phyloP scores from a whole-genome alignment of 2,797 vertebrate genomes.

The Hydrocynus forskahlii region DNA sequence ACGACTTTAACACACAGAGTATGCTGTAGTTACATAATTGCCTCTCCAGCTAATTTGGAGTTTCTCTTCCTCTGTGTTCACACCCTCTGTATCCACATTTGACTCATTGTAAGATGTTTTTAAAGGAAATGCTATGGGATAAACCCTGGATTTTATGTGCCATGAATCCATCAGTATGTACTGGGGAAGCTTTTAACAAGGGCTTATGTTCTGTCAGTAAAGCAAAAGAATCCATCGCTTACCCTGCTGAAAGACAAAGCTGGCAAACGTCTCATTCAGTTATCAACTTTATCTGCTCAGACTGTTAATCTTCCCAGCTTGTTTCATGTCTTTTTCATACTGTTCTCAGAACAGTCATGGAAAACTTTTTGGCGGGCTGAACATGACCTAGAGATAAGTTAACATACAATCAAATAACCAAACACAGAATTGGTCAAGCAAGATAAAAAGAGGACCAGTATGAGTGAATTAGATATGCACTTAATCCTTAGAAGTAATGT shows the following conservation, averaged over 20 bases:
- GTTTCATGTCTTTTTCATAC: constrained; percentile 27
- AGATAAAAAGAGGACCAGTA: not conserved
- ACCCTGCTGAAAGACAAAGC: constrained; percentile 26
- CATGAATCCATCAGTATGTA: constrained; percentile 24
- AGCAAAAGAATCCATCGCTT: constrained; percentile 12
- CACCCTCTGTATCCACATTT: constrained; percentile 30
- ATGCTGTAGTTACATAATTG: not conserved
- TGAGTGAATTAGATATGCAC: not conserved
- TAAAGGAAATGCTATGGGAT: constrained; percentile 33
- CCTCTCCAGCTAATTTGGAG: not conserved
- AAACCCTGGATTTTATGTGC: constrained; percentile 33
- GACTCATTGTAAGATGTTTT: constrained; percentile 31
- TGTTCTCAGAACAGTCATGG: not conserved
- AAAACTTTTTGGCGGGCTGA: constrained; percentile 3
- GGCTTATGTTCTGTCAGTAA: constrained; percentile 39
- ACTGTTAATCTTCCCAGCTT: constrained; percentile 17
- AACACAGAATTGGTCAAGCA: constrained; percentile 15
- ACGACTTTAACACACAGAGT: constrained; percentile 4
- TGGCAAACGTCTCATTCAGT: constrained; percentile 4
- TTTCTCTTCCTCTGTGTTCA: constrained; percentile 1
- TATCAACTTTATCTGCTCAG: constrained; percentile 17
- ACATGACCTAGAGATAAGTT: constrained; percentile 3
- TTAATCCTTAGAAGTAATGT: not conserved
- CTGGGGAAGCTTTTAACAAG: constrained; percentile 33
- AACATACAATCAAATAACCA: not conserved